Percentiles rank a stretch among this genome's conserved stretches.
Evolutionary conservation across 2,888 invertebrate species (phyloP).

Genomic region (Machimus rusticus): DNA sequence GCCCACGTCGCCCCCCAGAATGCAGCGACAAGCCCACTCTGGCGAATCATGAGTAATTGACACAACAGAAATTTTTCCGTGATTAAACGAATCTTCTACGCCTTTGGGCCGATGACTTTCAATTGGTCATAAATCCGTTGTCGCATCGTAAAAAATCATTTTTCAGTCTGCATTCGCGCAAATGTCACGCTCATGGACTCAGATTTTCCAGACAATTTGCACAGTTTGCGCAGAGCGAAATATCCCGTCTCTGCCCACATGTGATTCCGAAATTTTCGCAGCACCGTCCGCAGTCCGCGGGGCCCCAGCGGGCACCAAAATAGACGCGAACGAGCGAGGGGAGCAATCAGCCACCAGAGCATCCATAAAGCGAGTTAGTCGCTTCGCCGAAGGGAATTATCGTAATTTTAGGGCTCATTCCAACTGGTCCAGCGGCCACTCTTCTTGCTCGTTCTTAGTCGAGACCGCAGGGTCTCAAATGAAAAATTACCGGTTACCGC

Average conservation of each 20-base stretch:
- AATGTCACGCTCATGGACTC: constrained; percentile 6
- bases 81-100: neutral
- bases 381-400: neutral
- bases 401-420: constrained; percentile 18
- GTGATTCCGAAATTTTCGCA: constrained; percentile 1
- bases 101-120: constrained; percentile 25
- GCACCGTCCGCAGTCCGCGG: neutral
- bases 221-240: neutral
- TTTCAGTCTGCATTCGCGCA: constrained; percentile 4
- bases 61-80: neutral
- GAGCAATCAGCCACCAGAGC: neutral
- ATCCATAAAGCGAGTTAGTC: constrained; percentile 8
- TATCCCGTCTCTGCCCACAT: neutral
- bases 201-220: constrained; percentile 39
- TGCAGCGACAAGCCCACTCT: neutral
- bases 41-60: neutral
- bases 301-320: neutral
- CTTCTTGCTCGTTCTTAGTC: neutral
- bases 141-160: constrained; percentile 33
- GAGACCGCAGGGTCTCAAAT: neutral
- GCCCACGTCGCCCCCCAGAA: neutral
- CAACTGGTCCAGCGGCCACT: constrained; percentile 4
- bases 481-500: constrained; percentile 13
- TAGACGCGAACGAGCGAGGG: neutral
- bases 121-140: constrained; percentile 39